A percentile compares a stretch with the other conserved stretches of the same genome.
These are phyloP conservation scores for Spizaetus ornatus DNA, from an alignment of 2,113 vertebrate genomes.

Conservation along the genomic window DNA sequence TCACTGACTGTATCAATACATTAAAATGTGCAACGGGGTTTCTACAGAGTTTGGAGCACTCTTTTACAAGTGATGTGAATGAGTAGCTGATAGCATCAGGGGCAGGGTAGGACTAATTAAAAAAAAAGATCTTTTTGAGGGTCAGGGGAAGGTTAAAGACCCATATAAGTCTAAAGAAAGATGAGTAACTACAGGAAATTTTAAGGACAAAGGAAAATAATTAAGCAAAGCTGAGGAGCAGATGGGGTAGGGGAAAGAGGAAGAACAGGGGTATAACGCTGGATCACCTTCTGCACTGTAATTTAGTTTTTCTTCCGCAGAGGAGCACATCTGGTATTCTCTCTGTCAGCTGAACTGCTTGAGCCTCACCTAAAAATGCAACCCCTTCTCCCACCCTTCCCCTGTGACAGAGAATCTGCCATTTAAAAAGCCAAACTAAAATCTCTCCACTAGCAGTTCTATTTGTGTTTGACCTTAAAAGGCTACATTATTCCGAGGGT, in stretches of 20 bases:
- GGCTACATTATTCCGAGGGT: neutral
- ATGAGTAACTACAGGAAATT: neutral
- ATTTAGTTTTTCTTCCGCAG: neutral
- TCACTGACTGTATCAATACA: neutral
- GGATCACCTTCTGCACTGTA: neutral
- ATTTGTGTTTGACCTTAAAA: neutral
- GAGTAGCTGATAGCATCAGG: neutral
- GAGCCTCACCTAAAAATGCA: neutral
- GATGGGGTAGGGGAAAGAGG: neutral
- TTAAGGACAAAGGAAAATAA: neutral
- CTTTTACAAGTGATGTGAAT: neutral
- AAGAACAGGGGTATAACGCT: neutral
- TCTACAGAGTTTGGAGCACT: neutral
- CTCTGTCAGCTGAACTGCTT: neutral
- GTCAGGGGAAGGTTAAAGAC: neutral
- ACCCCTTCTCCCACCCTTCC: neutral
- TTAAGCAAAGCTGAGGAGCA: neutral
- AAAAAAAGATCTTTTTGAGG: neutral
- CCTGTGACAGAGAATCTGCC: neutral
- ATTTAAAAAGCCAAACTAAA: neutral
- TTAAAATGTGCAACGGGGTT: neutral
- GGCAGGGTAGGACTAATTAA: neutral
- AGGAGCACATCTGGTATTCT: neutral
- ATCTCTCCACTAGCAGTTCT: neutral
- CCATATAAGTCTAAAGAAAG: neutral